These are phyloP conservation scores for Chrysolina haemoptera DNA, from an alignment of 2,888 invertebrate species.

Conservation along the genomic window DNA sequence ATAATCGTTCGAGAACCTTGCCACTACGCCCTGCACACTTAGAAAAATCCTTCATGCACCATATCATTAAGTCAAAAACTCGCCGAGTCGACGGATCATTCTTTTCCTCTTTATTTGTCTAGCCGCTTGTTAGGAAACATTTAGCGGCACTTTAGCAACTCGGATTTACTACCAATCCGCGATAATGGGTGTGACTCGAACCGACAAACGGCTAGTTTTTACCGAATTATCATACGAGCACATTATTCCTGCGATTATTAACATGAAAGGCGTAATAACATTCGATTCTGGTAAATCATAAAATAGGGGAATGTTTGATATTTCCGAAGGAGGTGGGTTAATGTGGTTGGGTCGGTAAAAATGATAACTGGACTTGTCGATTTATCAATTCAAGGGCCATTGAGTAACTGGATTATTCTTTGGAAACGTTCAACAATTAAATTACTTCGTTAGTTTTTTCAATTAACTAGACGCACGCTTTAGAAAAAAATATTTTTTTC, in stretches of 20 bases:
- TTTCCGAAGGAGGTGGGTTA: slow-evolving; percentile 33
- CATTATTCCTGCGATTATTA: slow-evolving; percentile 27
- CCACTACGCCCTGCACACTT: neutral
- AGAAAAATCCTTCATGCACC: neutral
- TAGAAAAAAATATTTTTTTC: no score
- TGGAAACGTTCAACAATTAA: neutral
- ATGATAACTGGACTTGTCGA: neutral
- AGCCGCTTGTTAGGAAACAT: slow-evolving; percentile 44
- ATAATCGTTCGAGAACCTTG: slow-evolving; percentile 9
- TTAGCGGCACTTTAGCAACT: slow-evolving; percentile 42
- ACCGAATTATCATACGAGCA: slow-evolving; percentile 29
- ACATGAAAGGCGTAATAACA: slow-evolving; percentile 37
- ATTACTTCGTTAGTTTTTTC: no score
- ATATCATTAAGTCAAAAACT: slow-evolving; percentile 5
- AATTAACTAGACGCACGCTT: no score
- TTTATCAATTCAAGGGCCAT: neutral
- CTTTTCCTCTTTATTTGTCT: slow-evolving; percentile 32
- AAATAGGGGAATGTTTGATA: slow-evolving; percentile 32
- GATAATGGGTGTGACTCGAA: slow-evolving; percentile 44
- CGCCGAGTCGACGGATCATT: slow-evolving; percentile 5
- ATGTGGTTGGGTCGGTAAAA: neutral
- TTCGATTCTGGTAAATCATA: slow-evolving; percentile 43
- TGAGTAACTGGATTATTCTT: neutral
- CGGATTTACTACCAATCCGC: slow-evolving; percentile 39
- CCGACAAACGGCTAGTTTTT: slow-evolving; percentile 47